Base-by-base conservation (phyloP, 2,113 vertebrate species). In the Ariopsis seemanni region DNA sequence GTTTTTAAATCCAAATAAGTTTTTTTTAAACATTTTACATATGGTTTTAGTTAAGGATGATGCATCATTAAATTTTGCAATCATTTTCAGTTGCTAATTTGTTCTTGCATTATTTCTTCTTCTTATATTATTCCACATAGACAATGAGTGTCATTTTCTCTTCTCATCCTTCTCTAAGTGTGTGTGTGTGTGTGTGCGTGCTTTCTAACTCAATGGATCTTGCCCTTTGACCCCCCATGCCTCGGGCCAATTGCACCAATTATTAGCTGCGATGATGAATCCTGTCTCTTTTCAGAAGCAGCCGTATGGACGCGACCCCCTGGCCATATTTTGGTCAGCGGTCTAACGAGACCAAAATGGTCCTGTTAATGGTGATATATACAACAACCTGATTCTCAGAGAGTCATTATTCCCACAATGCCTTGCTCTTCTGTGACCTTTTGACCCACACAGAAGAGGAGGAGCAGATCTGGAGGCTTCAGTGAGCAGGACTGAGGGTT, bases 311-410 rank as follows among this genome's bases (percentile, higher is more conserved):
- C 92, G 95, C 96, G 95, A 95, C 95, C 95, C 95, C 92, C 94
- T 95, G 94, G 92, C 95, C 95, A 95, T 97, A 95, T 95, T 96
- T 96, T 95, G 94, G 94, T 94, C 72, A 93, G 95, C 94, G 93
- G 88, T 93, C 95, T 96, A 97, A 97, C 95, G 96, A 95, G 94
- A 95, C 94, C 88, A 88, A 94, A 94, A 94, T 92, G 95, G 95
- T 94, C 96, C 96, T 97, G 27, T 98, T 98, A 97, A 98, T 97
- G 97, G 97, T 99, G 97, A 99, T 97, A 96, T 96, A 99, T 99
- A 97, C 96, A 95, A 94, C 95, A 93, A 90, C 90, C 93, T 91
- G 93, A 93, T 94, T 96, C 96, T 96, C 94, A 94, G 93, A 96
- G 95, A 95, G 97, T 96, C 96, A 97, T 98, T 96, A 96, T 95